Percentiles rank a stretch among this genome's conserved stretches.
Evolutionary conservation across 1,140 invertebrate genomes (phyloP).

Genomic region (Aporrectodea caliginosa): DNA sequence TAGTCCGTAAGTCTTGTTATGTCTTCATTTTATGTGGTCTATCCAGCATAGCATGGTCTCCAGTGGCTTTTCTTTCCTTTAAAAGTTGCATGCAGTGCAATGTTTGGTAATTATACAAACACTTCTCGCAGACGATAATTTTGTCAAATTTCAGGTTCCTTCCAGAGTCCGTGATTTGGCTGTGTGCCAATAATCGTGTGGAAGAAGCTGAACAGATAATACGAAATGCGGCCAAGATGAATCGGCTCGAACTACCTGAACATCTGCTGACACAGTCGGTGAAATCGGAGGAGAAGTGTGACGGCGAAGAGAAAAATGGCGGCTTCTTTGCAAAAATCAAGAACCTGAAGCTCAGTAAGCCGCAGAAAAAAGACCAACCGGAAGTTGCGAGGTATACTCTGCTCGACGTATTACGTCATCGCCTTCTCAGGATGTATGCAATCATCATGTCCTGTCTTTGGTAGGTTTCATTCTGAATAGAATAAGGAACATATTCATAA

Average conservation of each 20-base stretch:
- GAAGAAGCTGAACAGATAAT: constrained; percentile 38
- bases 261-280: neutral
- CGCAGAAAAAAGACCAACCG: neutral
- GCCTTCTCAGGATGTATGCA: constrained; percentile 41
- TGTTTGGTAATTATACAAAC: too few relatives aligned
- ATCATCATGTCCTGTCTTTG: constrained; percentile 49
- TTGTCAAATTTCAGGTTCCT: constrained; percentile 30
- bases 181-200: constrained; percentile 32
- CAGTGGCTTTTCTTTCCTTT: neutral
- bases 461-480: constrained; percentile 42
- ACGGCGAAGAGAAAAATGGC: neutral
- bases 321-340: neutral
- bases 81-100: neutral
- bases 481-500: too few relatives aligned
- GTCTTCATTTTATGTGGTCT: too few relatives aligned
- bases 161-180: constrained; percentile 39
- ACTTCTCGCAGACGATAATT: too few relatives aligned
- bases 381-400: constrained; percentile 25
- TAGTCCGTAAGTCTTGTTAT: too few relatives aligned
- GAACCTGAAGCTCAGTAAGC: neutral
- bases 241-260: constrained; percentile 17
- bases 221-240: constrained; percentile 32
- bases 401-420: constrained; percentile 32
- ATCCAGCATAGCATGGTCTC: too few relatives aligned
- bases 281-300: neutral